Base-by-base conservation (phyloP, 2,888 invertebrate species). In the Hydropsyche betteni region DNA sequence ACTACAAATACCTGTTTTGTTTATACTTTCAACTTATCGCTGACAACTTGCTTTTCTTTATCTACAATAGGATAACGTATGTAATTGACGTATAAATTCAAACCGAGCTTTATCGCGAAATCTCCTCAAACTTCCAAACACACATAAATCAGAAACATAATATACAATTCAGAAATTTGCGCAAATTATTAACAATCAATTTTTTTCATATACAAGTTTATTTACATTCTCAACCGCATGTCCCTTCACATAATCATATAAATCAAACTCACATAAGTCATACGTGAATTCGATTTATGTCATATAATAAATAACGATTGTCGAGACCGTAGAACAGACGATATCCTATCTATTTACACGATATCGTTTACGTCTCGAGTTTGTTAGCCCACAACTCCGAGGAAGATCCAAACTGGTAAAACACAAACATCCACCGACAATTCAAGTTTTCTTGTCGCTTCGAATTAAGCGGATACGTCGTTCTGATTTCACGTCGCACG, bases 401-500 rank as follows among this genome's bases (percentile, higher is more conserved):
- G 24, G 58, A 58, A 58, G 58, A 58, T 58, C 58, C 24, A 6
- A 44, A 24, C 58, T 24, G 16, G 58, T 58, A 24, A 58, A 58
- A 58, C 58, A 58, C 44, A 44, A 44, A 44, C 44, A 44, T 44
- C 44, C 44, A 33, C 34, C 64, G 36, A 64, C 64, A n/a, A 36
- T 64, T 64, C 64, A 36, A 64, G 64, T 64, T 64, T 64, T 36
- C 64, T 34, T 34, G 64, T 33, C 64, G 34, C 12, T 12, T 64
- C 64, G 34, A 64, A 8, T 55, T 55, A n/a, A 55, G 16, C 55
- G 55, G 55, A 55, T 64, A n/a, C 34, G 12, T 33, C 34, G 34
- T 64, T 12, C 33, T 34, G 36, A 64, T 64, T 64, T 64, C 12
- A 64, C 64, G 64, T 24, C 14, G 8, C 58, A 36, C 36, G 34